Percentiles rank a stretch among this genome's conserved stretches.
These are phyloP conservation scores for Himalopsyche anomala DNA, from an alignment of 2,888 invertebrate species.

Conservation along the genomic window DNA sequence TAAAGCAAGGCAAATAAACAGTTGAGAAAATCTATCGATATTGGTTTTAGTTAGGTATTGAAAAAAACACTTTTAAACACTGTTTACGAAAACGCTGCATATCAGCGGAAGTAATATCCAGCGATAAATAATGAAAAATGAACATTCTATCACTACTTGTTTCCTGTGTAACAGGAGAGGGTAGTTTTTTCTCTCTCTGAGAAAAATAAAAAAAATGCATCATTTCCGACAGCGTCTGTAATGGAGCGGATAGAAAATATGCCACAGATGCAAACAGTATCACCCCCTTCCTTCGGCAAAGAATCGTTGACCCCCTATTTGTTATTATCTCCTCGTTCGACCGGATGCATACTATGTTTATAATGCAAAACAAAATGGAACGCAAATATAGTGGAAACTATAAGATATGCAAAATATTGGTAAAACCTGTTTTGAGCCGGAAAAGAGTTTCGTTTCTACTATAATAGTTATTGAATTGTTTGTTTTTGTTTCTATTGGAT, in stretches of 20 bases:
- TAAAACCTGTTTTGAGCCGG: too few relatives aligned
- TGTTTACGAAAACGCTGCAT: conserved; percentile 35
- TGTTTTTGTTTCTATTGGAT: too few relatives aligned
- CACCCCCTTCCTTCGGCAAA: background rate
- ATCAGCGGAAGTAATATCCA: conserved; percentile 63
- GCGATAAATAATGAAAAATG: conserved; percentile 64
- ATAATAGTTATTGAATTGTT: too few relatives aligned
- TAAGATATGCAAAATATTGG: background rate
- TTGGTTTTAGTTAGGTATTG: background rate
- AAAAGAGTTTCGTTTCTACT: too few relatives aligned
- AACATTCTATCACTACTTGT: conserved; percentile 56
- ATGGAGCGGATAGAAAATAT: conserved; percentile 61
- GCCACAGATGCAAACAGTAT: conserved; percentile 50
- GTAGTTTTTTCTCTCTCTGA: conserved; percentile 49
- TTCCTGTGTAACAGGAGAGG: conserved; percentile 45
- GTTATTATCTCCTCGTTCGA: conserved; percentile 31
- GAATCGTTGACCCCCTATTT: background rate
- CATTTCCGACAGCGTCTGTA: conserved; percentile 59
- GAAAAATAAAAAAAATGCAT: conserved; percentile 60
- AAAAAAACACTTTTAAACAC: background rate
- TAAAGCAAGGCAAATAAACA: background rate
- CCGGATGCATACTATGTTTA: conserved; percentile 24
- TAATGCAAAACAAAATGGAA: background rate
- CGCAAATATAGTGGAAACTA: background rate
- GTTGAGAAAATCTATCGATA: background rate